phyloP scores from a whole-genome alignment of 2,113 vertebrate species.

The Suricata suricatta region DNA sequence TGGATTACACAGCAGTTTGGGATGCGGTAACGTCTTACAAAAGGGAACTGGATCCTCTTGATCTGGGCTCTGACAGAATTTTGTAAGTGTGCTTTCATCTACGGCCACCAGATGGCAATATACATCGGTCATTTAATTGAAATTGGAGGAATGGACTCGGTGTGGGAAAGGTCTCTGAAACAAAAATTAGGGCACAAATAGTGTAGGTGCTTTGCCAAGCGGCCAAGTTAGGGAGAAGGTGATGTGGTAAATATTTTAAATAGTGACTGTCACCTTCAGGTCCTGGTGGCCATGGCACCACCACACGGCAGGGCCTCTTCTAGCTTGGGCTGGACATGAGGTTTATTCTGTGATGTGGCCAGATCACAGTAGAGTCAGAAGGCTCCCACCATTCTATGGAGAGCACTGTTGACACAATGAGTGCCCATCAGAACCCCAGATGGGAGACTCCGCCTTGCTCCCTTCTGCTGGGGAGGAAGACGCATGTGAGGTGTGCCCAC shows the following conservation, averaged over 20 bases:
- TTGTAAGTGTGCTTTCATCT: neutral
- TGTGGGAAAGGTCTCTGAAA: neutral
- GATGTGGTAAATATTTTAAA: neutral
- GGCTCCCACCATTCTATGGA: neutral
- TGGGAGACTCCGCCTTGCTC: neutral
- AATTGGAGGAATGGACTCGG: neutral
- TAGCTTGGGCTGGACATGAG: neutral
- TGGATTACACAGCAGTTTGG: neutral
- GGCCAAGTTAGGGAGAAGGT: neutral
- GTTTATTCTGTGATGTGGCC: neutral
- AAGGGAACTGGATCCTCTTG: neutral
- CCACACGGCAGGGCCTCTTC: neutral
- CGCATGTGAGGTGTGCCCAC: too few relatives aligned
- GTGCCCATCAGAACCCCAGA: neutral
- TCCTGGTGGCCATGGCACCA: neutral
- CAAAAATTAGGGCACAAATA: neutral
- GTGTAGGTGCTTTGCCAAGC: neutral
- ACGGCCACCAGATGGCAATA: conserved; percentile 52
- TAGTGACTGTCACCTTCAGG: neutral
- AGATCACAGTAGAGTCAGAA: neutral
- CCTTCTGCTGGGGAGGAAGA: neutral
- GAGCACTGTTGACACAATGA: neutral
- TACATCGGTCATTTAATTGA: neutral
- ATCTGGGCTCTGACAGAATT: neutral
- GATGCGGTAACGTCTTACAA: neutral